Conservation (phyloP, 2,888 invertebrate genomes). For the Apodemia mormo region DNA sequence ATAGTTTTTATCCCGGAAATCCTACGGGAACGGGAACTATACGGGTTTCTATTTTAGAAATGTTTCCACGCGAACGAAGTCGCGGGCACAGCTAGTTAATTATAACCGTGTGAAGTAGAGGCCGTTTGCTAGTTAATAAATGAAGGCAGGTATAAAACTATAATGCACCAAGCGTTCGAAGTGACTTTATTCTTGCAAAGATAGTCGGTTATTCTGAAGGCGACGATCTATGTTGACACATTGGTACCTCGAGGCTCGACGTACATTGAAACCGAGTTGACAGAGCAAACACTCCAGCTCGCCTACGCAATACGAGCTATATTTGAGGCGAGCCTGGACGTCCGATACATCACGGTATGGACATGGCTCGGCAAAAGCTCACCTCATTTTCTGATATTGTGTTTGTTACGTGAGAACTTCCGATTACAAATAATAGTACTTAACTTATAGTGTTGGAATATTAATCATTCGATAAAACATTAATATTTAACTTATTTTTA, state of each 20-base stretch:
- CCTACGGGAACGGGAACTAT: too few relatives aligned
- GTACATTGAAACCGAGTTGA: conserved; percentile 23
- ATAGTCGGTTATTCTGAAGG: conserved; percentile 9
- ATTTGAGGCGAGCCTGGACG: conserved; percentile 2
- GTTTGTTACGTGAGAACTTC: conserved; percentile 41
- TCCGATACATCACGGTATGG: conserved; percentile 45
- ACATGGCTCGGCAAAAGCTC: conserved; percentile 53
- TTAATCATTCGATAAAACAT: background rate
- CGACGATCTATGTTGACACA: conserved; percentile 19
- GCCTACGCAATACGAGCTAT: conserved; percentile 20
- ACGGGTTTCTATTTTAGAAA: too few relatives aligned
- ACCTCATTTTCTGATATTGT: conserved; percentile 60
- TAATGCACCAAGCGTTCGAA: background rate
- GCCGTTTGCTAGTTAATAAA: background rate
- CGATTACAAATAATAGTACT: conserved; percentile 40
- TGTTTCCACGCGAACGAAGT: too few relatives aligned
- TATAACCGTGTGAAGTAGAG: background rate
- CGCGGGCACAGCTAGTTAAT: too few relatives aligned
- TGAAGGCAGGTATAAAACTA: background rate
- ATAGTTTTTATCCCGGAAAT: too few relatives aligned
- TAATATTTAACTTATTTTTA: too few relatives aligned
- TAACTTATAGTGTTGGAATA: conserved; percentile 23
- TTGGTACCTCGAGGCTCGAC: background rate
- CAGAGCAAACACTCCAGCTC: conserved; percentile 23
- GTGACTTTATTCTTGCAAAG: background rate